phyloP scores from a whole-genome alignment of 1,140 invertebrate genomes.

The Anoplolepis gracilipes region DNA sequence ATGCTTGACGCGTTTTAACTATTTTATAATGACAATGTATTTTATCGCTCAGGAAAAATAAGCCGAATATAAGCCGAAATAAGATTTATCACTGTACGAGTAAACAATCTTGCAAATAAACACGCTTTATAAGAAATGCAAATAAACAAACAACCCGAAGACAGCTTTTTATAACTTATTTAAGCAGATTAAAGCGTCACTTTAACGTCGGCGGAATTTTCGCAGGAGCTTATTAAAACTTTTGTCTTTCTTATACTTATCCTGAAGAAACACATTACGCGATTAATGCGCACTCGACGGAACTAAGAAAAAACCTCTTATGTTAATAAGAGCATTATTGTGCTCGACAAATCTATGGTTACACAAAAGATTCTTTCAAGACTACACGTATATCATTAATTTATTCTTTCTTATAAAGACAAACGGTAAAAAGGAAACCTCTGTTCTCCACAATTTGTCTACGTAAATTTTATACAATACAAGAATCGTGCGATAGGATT shows the following conservation, averaged over 20 bases:
- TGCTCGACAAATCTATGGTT: slow-evolving; percentile 2
- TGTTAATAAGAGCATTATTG: slow-evolving; percentile 41
- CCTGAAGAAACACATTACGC: slow-evolving; percentile 17
- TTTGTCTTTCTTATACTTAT: slow-evolving; percentile 10
- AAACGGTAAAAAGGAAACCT: background rate
- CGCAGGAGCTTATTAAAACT: slow-evolving; percentile 27
- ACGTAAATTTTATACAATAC: background rate
- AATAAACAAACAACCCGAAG: background rate
- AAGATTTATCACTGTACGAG: background rate
- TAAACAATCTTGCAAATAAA: slow-evolving; percentile 19
- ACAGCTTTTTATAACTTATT: slow-evolving; percentile 13
- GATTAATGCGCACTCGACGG: slow-evolving; percentile 4
- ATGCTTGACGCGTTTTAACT: background rate
- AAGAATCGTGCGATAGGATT: background rate
- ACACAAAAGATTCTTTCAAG: background rate
- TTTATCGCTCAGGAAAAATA: background rate
- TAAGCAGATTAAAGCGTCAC: slow-evolving; percentile 7
- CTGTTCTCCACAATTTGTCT: background rate
- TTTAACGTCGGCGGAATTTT: slow-evolving; percentile 2
- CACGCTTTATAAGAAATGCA: slow-evolving; percentile 32
- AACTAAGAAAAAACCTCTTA: slow-evolving; percentile 33
- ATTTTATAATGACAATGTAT: slow-evolving; percentile 12
- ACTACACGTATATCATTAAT: background rate
- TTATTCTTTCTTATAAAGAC: background rate
- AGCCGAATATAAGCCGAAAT: background rate